Evolutionary conservation across 1,140 invertebrate genomes (phyloP).

Genomic region (Hermetia illucens): DNA sequence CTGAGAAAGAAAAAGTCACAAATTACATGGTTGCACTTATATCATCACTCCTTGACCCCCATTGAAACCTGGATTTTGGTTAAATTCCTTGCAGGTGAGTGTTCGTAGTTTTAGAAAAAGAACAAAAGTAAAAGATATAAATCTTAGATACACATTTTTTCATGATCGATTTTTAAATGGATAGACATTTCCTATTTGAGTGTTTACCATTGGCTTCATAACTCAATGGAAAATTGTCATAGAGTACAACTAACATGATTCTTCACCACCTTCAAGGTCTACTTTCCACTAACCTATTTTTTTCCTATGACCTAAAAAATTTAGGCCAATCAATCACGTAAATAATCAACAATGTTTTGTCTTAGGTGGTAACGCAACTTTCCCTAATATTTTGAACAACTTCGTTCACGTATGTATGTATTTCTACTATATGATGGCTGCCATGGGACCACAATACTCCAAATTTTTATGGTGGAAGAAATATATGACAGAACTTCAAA

Average conservation of each 20-base stretch:
- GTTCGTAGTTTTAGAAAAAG: too few species aligned
- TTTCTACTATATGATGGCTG: conserved; percentile 80
- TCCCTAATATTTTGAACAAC: conserved; percentile 85
- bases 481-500: conserved; percentile 77
- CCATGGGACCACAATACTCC: conserved; percentile 79
- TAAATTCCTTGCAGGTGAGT: conserved; percentile 78
- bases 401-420: conserved; percentile 93
- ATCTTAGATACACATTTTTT: conserved; percentile 2
- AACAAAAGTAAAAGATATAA: too few species aligned
- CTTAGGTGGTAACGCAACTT: conserved; percentile 78
- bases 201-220: not conserved
- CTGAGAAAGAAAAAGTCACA: conserved; percentile 86
- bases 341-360: too few species aligned
- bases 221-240: too few species aligned
- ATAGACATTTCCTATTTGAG: not conserved
- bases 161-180: not conserved
- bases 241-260: too few species aligned
- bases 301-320: too few species aligned
- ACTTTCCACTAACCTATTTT: too few species aligned
- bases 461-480: conserved; percentile 95
- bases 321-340: too few species aligned
- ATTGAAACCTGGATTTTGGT: conserved; percentile 91
- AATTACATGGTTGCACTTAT: conserved; percentile 82
- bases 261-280: too few species aligned
- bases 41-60: conserved; percentile 90